Evolutionary conservation across 2,113 vertebrate genomes (phyloP).

Genomic region (Taxidea taxus): DNA sequence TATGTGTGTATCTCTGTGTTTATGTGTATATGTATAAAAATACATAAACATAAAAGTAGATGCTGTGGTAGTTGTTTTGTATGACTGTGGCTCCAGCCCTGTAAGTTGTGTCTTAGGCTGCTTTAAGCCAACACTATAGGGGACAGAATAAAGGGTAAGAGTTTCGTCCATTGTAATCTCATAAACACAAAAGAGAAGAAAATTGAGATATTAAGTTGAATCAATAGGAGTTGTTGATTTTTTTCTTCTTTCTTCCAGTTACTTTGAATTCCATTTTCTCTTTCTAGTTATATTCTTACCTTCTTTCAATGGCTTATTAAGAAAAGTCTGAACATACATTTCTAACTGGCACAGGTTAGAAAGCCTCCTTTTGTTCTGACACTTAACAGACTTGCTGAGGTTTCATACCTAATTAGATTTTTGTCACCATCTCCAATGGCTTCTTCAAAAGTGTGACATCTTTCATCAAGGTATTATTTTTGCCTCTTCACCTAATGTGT

Average conservation of each 20-base stretch:
- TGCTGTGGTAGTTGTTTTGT: background rate
- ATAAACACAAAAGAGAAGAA: background rate
- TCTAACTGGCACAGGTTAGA: background rate
- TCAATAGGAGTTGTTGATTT: background rate
- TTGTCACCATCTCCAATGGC: background rate
- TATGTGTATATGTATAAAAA: background rate
- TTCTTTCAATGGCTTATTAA: background rate
- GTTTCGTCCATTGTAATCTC: background rate
- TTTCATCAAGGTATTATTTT: background rate
- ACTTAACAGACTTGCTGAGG: background rate
- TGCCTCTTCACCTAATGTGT: background rate
- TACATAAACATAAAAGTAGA: background rate
- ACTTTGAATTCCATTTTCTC: background rate
- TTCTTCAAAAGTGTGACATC: background rate
- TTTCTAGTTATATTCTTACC: background rate
- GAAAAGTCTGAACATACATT: background rate
- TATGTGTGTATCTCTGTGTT: background rate
- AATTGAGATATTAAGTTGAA: background rate
- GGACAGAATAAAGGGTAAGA: background rate
- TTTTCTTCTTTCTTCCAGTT: background rate
- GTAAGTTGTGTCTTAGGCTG: background rate
- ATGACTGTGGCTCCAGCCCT: rapidly evolving
- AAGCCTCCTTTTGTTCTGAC: background rate
- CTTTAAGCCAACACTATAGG: background rate
- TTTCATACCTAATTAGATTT: background rate